Base-by-base conservation (phyloP, 2,888 invertebrate species). In the Bedellia somnulentella region DNA sequence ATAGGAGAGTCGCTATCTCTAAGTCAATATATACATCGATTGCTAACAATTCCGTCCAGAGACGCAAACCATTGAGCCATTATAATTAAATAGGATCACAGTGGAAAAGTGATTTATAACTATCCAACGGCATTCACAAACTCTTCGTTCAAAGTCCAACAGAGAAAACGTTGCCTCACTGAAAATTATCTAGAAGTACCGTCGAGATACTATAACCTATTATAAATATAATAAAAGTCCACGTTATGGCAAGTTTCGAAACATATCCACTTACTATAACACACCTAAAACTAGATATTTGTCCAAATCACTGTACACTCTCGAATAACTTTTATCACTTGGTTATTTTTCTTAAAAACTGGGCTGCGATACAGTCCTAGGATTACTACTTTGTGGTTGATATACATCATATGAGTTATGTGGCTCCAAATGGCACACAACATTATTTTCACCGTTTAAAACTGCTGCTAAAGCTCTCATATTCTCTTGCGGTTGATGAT, bases 381-480 rank as follows among this genome's bases (percentile, higher is more conserved):
- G 66, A 43, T 67, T 68, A 11, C 66, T 60, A 32, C 61, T 56
- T 34, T 70, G 73, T 2, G 70, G 68, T 37, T 66, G 71, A 44
- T 75, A 75, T 1, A 60, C 71, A 41, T 75, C 75, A 39, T 75
- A 75, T 1, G 73, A 61, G 36, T 78, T 82, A 37, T 81, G 84
- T 22, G 89, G 90, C 57, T 91, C 89, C 46, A 91, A 62, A 54
- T 90, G 90, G 60, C 91, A 91, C 34, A 91, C 88, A 35, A 92
- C 91, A 36, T 90, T 90, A 49, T 85, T 85, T 48, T 88, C 86
- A 26, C 91, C 90, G 53, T 91, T 89, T 31, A 91, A 71, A 37
- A 91, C 91, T 9, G 91, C 91, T 15, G 91, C 86, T 39, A 82
- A 43, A 5, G 82, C 80, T 37, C 82, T 60, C 59, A 80, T 80